Evolutionary conservation across 1,140 invertebrate genomes (phyloP), one percentile per base, ranked within the genome.

Genomic region (Thalassaphorura encarpata): DNA sequence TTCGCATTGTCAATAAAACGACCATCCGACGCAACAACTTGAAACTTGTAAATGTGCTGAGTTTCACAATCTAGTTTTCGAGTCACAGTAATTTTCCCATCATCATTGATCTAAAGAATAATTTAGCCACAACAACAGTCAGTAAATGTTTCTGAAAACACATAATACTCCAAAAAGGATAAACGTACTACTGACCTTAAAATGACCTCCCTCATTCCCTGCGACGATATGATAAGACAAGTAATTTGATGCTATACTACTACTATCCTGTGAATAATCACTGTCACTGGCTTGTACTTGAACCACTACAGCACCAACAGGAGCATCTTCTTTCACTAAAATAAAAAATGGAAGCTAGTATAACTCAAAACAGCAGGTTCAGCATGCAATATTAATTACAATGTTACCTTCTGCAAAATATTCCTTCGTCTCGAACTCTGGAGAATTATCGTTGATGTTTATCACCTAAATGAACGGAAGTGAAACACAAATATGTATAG

Each of bases 381-480:
- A 11, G 11, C 33, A 36, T 36, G 11, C n/a, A 36, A 36, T 36
- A n/a, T 11, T n/a, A 11, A 29, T 28, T 23, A 48, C 24, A 23
- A 11, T 24, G 33, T 27, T 54, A 65, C 63, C 60, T 33, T 62
- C 56, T 24, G 58, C 45, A 29, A 60, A 62, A 42, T 65, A 62
- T 47, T 62, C 61, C 8, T 33, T 33, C 16, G 56, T 60, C 43
- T 62, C 63, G 60, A 72, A 72, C 15, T 61, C 29, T 2, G 67
- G 66, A 26, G 73, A 65, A 58, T 76, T 73, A 61, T 78, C 77
- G 62, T 79, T 79, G 15, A 71, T 71, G 63, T 79, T 77, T 13
- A 64, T 58, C 6, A 78, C 70, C 50, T 71, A 67, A 18, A 77
- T 66, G n/a, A 31, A 68, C 64, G 6, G 21, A 15, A 11, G 19